These are phyloP conservation scores for Pammene fasciana DNA, from an alignment of 2,888 invertebrate genomes.

Conservation along the genomic window DNA sequence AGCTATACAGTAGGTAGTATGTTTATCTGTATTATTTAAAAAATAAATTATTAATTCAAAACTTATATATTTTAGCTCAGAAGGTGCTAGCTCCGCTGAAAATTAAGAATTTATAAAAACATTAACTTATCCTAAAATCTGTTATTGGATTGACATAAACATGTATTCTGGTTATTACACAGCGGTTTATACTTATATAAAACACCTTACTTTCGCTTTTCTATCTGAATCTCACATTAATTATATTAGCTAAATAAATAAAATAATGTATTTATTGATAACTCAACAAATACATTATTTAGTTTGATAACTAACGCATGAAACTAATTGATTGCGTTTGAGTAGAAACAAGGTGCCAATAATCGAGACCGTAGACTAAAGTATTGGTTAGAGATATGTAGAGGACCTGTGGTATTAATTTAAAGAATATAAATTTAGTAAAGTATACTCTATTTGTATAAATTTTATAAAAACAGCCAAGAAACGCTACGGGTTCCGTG, in stretches of 20 bases:
- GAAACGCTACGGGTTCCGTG: conserved; percentile 83
- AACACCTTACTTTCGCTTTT: conserved; percentile 63
- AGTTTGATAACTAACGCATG: conserved; percentile 42
- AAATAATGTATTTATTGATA: conserved; percentile 37
- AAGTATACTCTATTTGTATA: conserved; percentile 73
- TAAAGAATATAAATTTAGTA: conserved; percentile 56
- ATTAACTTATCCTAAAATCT: neutral
- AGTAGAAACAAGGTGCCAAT: conserved; percentile 70
- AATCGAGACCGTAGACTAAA: conserved; percentile 53
- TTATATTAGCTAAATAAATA: conserved; percentile 48
- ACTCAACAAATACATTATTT: conserved; percentile 31
- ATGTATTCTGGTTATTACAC: conserved; percentile 60
- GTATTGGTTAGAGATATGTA: conserved; percentile 52
- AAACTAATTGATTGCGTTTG: conserved; percentile 46
- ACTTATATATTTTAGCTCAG: neutral
- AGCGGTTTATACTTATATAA: conserved; percentile 78
- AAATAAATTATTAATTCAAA: neutral
- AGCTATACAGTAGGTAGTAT: conserved; percentile 12
- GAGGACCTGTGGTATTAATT: conserved; percentile 64
- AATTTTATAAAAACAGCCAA: conserved; percentile 79
- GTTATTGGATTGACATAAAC: neutral
- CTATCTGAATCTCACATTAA: conserved; percentile 76
- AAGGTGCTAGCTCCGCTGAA: conserved; percentile 9
- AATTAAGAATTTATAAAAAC: neutral
- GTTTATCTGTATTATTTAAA: conserved; percentile 6